Percentiles rank a stretch among this genome's conserved stretches.
phyloP scores from a whole-genome alignment of 2,797 vertebrate species.

The Etheostoma nigrum region DNA sequence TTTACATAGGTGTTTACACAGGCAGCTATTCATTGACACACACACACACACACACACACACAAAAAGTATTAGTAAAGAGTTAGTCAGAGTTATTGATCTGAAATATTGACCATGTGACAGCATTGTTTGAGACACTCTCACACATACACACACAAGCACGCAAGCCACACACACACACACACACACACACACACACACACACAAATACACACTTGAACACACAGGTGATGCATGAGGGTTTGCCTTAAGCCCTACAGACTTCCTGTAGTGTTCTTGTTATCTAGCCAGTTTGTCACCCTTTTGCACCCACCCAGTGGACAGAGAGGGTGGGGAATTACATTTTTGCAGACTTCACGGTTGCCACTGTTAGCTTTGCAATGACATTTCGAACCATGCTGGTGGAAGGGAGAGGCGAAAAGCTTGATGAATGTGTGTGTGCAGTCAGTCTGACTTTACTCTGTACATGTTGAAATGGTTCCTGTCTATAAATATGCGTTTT shows the following conservation, averaged over 20 bases:
- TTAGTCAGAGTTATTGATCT: conserved; percentile 72
- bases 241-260: conserved; percentile 32
- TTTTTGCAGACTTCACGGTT: conserved; percentile 63
- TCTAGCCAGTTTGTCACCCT: conserved; percentile 68
- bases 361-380: conserved; percentile 76
- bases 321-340: conserved; percentile 78
- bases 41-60: conserved; percentile 29
- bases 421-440: conserved; percentile 68
- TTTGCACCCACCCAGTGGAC: conserved; percentile 72
- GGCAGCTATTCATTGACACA: conserved; percentile 74
- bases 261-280: conserved; percentile 62
- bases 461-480: conserved; percentile 36
- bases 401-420: conserved; percentile 58
- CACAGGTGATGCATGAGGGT: conserved; percentile 4
- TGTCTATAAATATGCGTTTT: conserved; percentile 14
- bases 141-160: conserved; percentile 26
- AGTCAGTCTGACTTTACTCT: conserved; percentile 22
- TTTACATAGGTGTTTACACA: conserved; percentile 81
- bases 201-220: not conserved
- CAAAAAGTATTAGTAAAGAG: conserved; percentile 19
- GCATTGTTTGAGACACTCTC: conserved; percentile 53
- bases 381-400: conserved; percentile 65
- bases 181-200: not conserved
- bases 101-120: conserved; percentile 60
- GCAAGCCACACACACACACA: conserved; percentile 13